Evolutionary conservation across 2,888 invertebrate species (phyloP).

Genomic region (Clostera curtula): DNA sequence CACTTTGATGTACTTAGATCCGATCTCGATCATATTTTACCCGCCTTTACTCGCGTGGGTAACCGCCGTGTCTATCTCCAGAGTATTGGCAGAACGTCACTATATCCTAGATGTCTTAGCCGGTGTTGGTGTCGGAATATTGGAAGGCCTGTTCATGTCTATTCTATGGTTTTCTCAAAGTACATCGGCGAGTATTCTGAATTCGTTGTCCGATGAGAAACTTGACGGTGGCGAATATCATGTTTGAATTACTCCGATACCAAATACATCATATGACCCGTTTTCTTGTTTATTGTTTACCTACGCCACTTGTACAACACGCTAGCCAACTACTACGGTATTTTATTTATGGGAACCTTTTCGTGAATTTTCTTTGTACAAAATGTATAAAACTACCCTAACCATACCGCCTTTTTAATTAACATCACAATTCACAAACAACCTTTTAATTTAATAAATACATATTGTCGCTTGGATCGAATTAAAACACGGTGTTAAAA

Average conservation of each 20-base stretch:
- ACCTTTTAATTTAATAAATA: too few relatives aligned
- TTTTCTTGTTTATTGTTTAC: too few relatives aligned
- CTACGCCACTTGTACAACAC: too few relatives aligned
- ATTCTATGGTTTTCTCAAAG: slow-evolving; percentile 81
- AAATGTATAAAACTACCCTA: too few relatives aligned
- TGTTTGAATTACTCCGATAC: slow-evolving; percentile 70
- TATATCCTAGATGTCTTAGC: slow-evolving; percentile 88
- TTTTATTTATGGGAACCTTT: too few relatives aligned
- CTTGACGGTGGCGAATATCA: slow-evolving; percentile 81
- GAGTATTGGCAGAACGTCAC: slow-evolving; percentile 89
- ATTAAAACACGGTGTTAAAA: too few relatives aligned
- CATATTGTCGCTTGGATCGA: too few relatives aligned
- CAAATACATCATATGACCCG: too few relatives aligned
- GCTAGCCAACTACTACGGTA: too few relatives aligned
- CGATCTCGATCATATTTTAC: slow-evolving; percentile 74
- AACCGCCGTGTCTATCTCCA: slow-evolving; percentile 81
- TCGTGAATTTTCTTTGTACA: too few relatives aligned
- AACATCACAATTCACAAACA: too few relatives aligned
- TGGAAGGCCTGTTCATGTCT: slow-evolving; percentile 79
- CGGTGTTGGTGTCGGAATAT: slow-evolving; percentile 83
- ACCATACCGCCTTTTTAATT: too few relatives aligned
- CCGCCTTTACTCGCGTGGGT: slow-evolving; percentile 85
- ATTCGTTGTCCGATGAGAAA: slow-evolving; percentile 79
- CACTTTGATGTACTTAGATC: slow-evolving; percentile 80
- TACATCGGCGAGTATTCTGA: slow-evolving; percentile 75